Conservation (phyloP, 2,888 invertebrate species). For the Chymomyza caudatula region DNA sequence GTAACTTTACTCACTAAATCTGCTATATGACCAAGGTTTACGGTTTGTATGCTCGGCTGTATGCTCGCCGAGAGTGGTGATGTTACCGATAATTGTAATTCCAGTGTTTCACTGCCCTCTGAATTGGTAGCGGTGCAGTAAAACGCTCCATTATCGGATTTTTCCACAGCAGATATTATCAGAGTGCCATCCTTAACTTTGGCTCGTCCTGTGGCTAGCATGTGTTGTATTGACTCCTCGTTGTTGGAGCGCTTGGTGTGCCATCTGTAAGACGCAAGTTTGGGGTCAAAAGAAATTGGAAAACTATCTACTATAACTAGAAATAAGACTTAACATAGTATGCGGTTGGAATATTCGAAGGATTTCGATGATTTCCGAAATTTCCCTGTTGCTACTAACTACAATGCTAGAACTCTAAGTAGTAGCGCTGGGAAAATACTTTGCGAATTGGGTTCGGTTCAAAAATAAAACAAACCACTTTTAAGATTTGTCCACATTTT, state of each 20-base stretch:
- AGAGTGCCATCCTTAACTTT: conserved; percentile 80
- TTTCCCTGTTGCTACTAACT: too few species aligned
- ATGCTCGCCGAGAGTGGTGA: conserved; percentile 88
- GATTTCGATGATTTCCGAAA: too few species aligned
- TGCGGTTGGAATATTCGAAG: too few species aligned
- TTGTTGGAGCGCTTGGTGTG: conserved; percentile 78
- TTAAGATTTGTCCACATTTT: too few species aligned
- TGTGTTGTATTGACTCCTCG: conserved; percentile 79
- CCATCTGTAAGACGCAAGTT: conserved; percentile 76
- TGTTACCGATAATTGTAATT: conserved; percentile 80
- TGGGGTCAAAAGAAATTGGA: neutral
- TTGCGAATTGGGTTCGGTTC: too few species aligned
- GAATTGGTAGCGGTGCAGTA: conserved; percentile 80
- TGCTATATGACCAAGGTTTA: conserved; percentile 89
- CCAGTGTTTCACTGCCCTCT: conserved; percentile 80
- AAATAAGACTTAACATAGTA: too few species aligned
- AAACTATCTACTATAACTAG: too few species aligned
- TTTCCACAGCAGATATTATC: conserved; percentile 79
- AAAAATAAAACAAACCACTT: too few species aligned
- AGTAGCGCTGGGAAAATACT: too few species aligned
- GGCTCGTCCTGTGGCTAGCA: conserved; percentile 78
- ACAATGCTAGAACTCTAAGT: too few species aligned
- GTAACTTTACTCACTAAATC: conserved; percentile 81
- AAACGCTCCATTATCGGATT: conserved; percentile 79
- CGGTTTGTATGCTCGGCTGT: conserved; percentile 85